phyloP scores from a whole-genome alignment of 2,888 invertebrate genomes.

The Choristoneura rosaceana region DNA sequence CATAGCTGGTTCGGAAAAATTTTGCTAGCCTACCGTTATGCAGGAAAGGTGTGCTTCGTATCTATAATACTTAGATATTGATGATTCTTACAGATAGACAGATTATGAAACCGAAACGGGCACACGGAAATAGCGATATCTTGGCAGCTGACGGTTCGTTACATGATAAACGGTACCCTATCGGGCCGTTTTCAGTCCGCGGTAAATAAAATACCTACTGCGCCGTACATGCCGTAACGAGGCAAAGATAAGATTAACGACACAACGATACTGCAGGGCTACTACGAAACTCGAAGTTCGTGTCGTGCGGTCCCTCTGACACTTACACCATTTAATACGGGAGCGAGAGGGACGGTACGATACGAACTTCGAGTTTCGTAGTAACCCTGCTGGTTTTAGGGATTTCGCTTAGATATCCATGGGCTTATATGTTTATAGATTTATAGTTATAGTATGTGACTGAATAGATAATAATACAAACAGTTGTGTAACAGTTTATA shows the following conservation, averaged over 20 bases:
- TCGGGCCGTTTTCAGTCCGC: neutral
- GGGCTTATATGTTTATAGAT: neutral
- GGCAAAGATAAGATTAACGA: conserved; percentile 64
- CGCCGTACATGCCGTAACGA: conserved; percentile 53
- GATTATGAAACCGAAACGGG: conserved; percentile 33
- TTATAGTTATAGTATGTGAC: neutral
- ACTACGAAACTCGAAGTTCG: too few species aligned
- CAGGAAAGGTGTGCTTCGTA: neutral
- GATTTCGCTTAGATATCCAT: conserved; percentile 3
- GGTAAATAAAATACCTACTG: conserved; percentile 2
- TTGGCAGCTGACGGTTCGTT: conserved; percentile 28
- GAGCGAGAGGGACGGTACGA: too few species aligned
- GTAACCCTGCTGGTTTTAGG: conserved; percentile 44
- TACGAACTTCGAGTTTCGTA: too few species aligned
- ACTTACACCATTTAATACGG: too few species aligned
- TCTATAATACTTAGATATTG: neutral
- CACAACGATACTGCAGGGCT: too few species aligned
- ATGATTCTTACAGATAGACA: conserved; percentile 1
- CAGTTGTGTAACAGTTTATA: neutral
- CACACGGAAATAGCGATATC: conserved; percentile 34
- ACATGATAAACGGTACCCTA: conserved; percentile 31
- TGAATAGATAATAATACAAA: neutral
- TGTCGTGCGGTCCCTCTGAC: too few species aligned
- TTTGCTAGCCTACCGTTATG: neutral
- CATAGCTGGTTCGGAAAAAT: too few species aligned